Conservation (phyloP, 2,797 vertebrate genomes). For the Amazona finschi region DNA sequence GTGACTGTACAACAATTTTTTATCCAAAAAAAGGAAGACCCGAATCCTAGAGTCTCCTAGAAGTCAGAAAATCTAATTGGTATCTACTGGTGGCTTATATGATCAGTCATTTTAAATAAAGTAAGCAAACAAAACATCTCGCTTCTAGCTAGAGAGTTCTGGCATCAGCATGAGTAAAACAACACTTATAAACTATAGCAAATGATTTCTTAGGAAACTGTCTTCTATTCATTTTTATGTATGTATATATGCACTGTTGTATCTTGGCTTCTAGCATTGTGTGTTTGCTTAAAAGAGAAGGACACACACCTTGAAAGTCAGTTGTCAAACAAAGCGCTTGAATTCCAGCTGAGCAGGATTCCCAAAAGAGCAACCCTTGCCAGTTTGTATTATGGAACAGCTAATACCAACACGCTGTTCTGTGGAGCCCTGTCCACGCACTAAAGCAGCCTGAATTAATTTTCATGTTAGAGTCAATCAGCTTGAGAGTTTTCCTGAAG, state of each 20-base stretch:
- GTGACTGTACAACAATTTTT: not conserved
- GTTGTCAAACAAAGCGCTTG: constrained; percentile 55
- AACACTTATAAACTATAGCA: not conserved
- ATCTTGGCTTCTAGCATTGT: not conserved
- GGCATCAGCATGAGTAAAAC: not conserved
- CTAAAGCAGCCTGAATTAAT: constrained; percentile 61
- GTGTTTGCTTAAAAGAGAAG: constrained; percentile 37
- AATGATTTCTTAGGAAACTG: not conserved
- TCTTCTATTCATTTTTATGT: not conserved
- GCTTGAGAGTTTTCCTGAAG: constrained; percentile 59
- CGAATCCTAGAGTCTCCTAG: not conserved
- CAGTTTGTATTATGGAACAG: constrained; percentile 44
- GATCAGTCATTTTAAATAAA: not conserved
- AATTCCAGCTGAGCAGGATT: constrained; percentile 35
- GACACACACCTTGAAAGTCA: constrained; percentile 33
- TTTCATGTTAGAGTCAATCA: constrained; percentile 58
- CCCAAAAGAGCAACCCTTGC: constrained; percentile 63
- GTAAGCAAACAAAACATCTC: not conserved
- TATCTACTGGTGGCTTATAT: not conserved
- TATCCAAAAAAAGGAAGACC: not conserved
- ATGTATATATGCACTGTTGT: not conserved
- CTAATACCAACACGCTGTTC: not conserved
- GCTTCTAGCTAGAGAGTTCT: not conserved
- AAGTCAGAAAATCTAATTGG: not conserved
- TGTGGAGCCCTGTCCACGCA: not conserved